phyloP scores from a whole-genome alignment of 2,797 vertebrate genomes.

The Pyrrhura leucotis region DNA sequence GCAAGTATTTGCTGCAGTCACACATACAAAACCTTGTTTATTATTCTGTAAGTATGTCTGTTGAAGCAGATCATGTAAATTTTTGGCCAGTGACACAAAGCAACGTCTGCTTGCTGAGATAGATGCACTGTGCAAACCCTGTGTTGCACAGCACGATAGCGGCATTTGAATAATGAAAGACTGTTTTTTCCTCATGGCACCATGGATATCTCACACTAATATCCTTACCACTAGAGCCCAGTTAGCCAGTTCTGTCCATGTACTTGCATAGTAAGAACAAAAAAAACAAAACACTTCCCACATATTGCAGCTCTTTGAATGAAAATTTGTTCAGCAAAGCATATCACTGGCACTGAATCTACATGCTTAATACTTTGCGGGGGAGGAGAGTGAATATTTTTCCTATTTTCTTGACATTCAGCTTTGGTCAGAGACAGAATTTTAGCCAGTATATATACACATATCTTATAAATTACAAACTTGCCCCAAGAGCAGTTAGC shows the following conservation, averaged over 20 bases:
- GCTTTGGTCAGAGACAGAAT: background rate
- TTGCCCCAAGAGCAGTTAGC: background rate
- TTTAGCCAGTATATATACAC: background rate
- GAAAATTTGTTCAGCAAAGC: background rate
- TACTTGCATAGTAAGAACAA: background rate
- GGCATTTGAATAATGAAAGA: background rate
- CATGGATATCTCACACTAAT: background rate
- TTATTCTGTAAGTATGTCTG: background rate
- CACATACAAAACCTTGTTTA: background rate
- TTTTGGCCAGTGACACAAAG: background rate
- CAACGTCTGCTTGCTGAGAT: background rate
- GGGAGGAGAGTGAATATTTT: background rate
- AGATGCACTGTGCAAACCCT: background rate
- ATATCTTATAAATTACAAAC: background rate
- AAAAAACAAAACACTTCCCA: background rate
- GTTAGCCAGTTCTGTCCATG: fast-evolving
- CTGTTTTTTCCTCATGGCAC: fast-evolving
- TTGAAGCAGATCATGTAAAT: background rate
- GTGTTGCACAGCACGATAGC: background rate
- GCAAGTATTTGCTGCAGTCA: background rate
- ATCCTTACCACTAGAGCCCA: background rate
- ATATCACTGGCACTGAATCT: background rate
- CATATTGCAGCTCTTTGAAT: fast-evolving
- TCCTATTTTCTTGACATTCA: background rate
- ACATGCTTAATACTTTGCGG: fast-evolving